These are phyloP conservation scores for Astur gentilis DNA, from an alignment of 2,113 vertebrate genomes.

Conservation along the genomic window DNA sequence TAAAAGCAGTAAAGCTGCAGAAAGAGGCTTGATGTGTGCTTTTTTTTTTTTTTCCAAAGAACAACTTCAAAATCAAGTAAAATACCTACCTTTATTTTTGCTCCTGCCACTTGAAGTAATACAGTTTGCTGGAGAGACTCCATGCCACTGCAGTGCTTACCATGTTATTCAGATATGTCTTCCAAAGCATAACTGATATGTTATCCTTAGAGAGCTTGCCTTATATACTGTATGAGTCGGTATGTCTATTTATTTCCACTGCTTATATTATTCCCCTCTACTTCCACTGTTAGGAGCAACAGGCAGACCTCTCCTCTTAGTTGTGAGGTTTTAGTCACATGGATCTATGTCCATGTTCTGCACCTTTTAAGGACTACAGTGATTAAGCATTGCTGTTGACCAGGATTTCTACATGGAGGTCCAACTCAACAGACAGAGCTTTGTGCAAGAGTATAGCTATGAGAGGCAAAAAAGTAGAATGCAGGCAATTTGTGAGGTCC, in stretches of 20 bases:
- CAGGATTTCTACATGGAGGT: background rate
- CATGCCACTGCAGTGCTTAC: background rate
- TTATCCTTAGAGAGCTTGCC: background rate
- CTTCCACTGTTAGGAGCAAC: background rate
- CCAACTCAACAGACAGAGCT: background rate
- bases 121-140: background rate
- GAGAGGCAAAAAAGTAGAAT: background rate
- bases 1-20: background rate
- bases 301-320: background rate
- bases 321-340: background rate
- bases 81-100: background rate
- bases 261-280: background rate
- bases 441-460: background rate
- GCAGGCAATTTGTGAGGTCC: background rate
- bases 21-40: background rate
- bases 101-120: accelerated
- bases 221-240: accelerated
- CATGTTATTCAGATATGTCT: accelerated
- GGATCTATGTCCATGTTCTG: background rate
- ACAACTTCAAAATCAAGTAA: background rate
- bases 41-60: background rate
- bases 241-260: accelerated
- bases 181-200: background rate
- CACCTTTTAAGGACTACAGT: background rate
- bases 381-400: background rate